Conservation (phyloP, 1,140 invertebrate species). For the Lanistes nyassanus region DNA sequence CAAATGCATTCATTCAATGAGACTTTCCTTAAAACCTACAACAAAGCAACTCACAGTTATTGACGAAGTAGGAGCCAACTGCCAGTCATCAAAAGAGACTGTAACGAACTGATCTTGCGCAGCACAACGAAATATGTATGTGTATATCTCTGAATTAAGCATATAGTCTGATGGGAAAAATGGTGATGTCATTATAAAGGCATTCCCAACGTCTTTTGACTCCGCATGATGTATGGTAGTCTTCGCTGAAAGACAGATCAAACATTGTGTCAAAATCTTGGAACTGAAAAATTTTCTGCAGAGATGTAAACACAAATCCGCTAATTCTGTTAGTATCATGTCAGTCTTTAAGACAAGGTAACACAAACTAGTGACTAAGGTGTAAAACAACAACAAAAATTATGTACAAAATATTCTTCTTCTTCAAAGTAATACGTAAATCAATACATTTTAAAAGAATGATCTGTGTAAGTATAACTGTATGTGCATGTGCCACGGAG, state of each 20-base stretch:
- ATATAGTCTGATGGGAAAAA: constrained; percentile 33
- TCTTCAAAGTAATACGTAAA: too few species aligned
- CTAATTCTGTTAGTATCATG: too few species aligned
- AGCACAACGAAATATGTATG: constrained; percentile 25
- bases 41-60: constrained; percentile 31
- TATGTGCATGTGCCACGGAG: too few species aligned
- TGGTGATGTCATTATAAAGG: constrained; percentile 23
- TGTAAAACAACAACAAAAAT: too few species aligned
- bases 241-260: constrained; percentile 2
- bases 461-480: too few species aligned
- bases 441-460: too few species aligned
- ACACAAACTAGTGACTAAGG: too few species aligned
- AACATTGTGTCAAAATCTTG: too few species aligned
- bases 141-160: constrained; percentile 32
- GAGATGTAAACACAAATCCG: too few species aligned
- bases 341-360: too few species aligned
- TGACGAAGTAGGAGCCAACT: constrained; percentile 21
- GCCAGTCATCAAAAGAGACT: constrained; percentile 38
- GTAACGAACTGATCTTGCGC: constrained; percentile 17
- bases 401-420: too few species aligned
- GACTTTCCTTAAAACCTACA: not conserved
- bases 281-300: too few species aligned
- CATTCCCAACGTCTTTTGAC: not conserved
- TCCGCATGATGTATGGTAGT: not conserved
- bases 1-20: not conserved